These are phyloP conservation scores for Nomada fucata DNA, from an alignment of 2,888 invertebrate genomes.

Conservation along the genomic window DNA sequence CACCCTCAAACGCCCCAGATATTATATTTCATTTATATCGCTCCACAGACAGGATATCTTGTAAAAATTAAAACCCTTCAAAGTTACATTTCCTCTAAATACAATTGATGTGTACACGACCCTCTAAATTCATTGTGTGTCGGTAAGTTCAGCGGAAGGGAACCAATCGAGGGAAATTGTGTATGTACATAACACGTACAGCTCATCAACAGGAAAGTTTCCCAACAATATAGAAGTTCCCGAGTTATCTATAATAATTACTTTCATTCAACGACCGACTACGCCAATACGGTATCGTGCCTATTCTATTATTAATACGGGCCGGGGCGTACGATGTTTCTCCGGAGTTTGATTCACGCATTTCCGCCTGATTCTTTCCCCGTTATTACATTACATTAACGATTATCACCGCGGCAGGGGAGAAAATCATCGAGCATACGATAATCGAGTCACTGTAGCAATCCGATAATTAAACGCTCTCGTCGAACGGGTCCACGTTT, in stretches of 20 bases:
- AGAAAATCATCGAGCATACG: slow-evolving; percentile 54
- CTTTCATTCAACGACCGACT: slow-evolving; percentile 47
- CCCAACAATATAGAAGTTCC: slow-evolving; percentile 28
- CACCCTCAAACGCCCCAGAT: no score
- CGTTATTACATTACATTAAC: slow-evolving; percentile 59
- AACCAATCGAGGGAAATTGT: slow-evolving; percentile 39
- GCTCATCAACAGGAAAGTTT: slow-evolving; percentile 1
- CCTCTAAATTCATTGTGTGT: slow-evolving; percentile 34
- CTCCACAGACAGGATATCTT: no score
- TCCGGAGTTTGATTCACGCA: slow-evolving; percentile 50
- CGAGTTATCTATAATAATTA: slow-evolving; percentile 56
- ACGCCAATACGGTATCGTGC: slow-evolving; percentile 46
- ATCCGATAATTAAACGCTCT: slow-evolving; percentile 54
- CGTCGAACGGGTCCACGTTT: slow-evolving; percentile 11
- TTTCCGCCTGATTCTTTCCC: slow-evolving; percentile 58
- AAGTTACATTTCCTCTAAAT: background rate
- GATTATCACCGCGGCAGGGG: slow-evolving; percentile 50
- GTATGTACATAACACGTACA: slow-evolving; percentile 5
- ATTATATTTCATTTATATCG: no score
- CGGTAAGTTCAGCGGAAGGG: slow-evolving; percentile 37
- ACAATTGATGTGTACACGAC: slow-evolving; percentile 32
- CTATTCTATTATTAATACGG: slow-evolving; percentile 46
- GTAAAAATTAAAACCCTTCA: no score
- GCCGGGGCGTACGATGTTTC: slow-evolving; percentile 27
- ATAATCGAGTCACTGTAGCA: slow-evolving; percentile 55